phyloP scores from a whole-genome alignment of 2,797 vertebrate genomes.

The Eutrigla gurnardus region DNA sequence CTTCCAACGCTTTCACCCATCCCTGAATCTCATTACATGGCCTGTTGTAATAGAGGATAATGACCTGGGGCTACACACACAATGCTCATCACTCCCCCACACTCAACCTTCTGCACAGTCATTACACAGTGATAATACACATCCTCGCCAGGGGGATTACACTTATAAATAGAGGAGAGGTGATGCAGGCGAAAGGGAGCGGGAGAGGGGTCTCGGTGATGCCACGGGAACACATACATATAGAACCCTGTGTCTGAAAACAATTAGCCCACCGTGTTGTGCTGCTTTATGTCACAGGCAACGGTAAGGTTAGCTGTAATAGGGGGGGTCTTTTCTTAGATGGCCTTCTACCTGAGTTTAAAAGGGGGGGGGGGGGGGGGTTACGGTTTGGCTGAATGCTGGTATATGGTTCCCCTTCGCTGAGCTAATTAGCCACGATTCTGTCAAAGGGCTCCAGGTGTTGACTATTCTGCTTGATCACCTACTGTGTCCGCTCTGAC shows the following conservation, averaged over 20 bases:
- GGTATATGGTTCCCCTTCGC: conserved; percentile 56
- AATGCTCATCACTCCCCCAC: conserved; percentile 71
- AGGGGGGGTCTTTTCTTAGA: conserved; percentile 62
- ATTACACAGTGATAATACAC: conserved; percentile 79
- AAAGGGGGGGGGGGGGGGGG: conserved; percentile 47
- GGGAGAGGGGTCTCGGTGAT: conserved; percentile 49
- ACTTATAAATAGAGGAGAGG: conserved; percentile 66
- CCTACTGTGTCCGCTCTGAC: conserved; percentile 37
- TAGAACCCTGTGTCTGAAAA: conserved; percentile 20
- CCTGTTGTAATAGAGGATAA: conserved; percentile 80
- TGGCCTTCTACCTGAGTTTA: conserved; percentile 67
- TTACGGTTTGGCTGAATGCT: conserved; percentile 57
- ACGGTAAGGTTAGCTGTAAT: conserved; percentile 58
- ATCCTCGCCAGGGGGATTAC: conserved; percentile 65
- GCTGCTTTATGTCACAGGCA: conserved; percentile 38
- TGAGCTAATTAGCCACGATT: conserved; percentile 78
- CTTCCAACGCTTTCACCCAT: conserved; percentile 74
- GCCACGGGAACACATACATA: conserved; percentile 42
- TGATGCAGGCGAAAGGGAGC: conserved; percentile 44
- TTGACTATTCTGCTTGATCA: conserved; percentile 55
- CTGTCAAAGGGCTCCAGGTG: conserved; percentile 76
- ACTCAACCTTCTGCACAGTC: conserved; percentile 72
- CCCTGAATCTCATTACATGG: conserved; percentile 82
- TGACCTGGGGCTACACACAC: conserved; percentile 76
- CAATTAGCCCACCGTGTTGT: conserved; percentile 54